Base-by-base conservation (phyloP, 1,140 invertebrate genomes). In the Cyclargus thomasi region DNA sequence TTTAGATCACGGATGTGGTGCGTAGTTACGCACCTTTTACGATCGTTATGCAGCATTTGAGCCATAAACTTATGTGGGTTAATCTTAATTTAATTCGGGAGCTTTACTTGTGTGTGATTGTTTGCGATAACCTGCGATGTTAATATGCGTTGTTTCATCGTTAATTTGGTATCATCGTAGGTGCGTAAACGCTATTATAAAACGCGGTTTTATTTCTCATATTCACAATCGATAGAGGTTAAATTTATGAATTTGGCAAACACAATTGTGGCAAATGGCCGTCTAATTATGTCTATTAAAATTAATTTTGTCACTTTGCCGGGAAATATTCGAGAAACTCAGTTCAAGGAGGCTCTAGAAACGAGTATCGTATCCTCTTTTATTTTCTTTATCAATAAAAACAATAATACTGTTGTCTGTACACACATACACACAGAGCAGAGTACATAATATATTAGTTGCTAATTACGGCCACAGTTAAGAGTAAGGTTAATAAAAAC, bases 331-430 rank as follows among this genome's bases (percentile, higher is more conserved):
- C 21, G 11, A 21, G 55, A 59, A 20, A 21, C 7, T 71, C 71
- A 68, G 70, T 75, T 84, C 80, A 82, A 84, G 81, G 79, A 72
- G 69, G 76, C 64, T 77, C 67, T 75, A 78, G 74, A 77, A 76
- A 79, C 70, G 66, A 59, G 73, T 77, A 74, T 71, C 74, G 71
- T 72, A 6, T 74, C 76, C 70, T 74, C 72, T 67, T 79, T 70
- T 65, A 53, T 74, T 75, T 75, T 68, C 70, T 69, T 71, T 75
- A 70, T 64, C 71, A 70, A 72, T 67, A 53, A 69, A 64, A 39
- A 5, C 29, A 7, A 29, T 29, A 29, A 29, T 5, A 29, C 0
- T 6, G 29, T 29, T 7, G 29, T 0, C 29, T 29, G 4, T 29
- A n/a, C n/a, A n/a, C n/a, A n/a, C n/a, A n/a, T n/a, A n/a, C n/a